Evolutionary conservation across 2,888 invertebrate species (phyloP).

Genomic region (Pantelozetes paolii): DNA sequence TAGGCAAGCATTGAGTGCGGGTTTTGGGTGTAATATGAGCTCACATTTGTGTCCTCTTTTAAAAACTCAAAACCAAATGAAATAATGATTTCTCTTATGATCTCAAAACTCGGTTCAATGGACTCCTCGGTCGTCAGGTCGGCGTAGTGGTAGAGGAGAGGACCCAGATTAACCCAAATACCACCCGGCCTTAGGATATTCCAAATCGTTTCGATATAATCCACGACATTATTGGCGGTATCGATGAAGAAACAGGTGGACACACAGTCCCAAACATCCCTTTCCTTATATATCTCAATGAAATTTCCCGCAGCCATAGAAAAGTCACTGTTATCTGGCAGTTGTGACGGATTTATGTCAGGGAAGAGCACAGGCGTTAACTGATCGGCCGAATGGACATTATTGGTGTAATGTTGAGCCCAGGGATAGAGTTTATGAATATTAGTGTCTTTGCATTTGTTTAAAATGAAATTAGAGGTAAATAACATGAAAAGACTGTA

Average conservation of each 20-base stretch:
- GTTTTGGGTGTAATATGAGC: slow-evolving; percentile 87
- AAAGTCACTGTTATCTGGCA: slow-evolving; percentile 65
- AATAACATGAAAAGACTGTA: slow-evolving; percentile 96
- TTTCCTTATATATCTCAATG: slow-evolving; percentile 66
- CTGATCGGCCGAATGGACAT: slow-evolving; percentile 74
- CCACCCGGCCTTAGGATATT: slow-evolving; percentile 76
- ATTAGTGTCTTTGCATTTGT: slow-evolving; percentile 67
- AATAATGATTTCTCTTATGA: slow-evolving; percentile 69
- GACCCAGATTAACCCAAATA: slow-evolving; percentile 60
- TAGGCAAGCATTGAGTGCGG: slow-evolving; percentile 86
- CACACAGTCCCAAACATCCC: slow-evolving; percentile 78
- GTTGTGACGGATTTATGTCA: slow-evolving; percentile 72
- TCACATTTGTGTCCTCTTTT: slow-evolving; percentile 70
- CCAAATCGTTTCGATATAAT: slow-evolving; percentile 88
- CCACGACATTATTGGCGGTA: slow-evolving; percentile 92
- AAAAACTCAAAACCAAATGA: slow-evolving; percentile 66
- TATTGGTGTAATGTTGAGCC: slow-evolving; percentile 91
- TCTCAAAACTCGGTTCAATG: slow-evolving; percentile 87
- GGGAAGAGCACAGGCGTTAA: slow-evolving; percentile 73
- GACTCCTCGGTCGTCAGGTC: slow-evolving; percentile 81
- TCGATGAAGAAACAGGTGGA: slow-evolving; percentile 98
- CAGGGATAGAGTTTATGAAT: slow-evolving; percentile 82
- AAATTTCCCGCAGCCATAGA: slow-evolving; percentile 98
- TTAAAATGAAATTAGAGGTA: slow-evolving; percentile 90
- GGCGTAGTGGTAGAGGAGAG: slow-evolving; percentile 78